Percentiles rank a stretch among this genome's conserved stretches.
Evolutionary conservation across 2,113 vertebrate species (phyloP).

Genomic region (Apteryx mantelli): DNA sequence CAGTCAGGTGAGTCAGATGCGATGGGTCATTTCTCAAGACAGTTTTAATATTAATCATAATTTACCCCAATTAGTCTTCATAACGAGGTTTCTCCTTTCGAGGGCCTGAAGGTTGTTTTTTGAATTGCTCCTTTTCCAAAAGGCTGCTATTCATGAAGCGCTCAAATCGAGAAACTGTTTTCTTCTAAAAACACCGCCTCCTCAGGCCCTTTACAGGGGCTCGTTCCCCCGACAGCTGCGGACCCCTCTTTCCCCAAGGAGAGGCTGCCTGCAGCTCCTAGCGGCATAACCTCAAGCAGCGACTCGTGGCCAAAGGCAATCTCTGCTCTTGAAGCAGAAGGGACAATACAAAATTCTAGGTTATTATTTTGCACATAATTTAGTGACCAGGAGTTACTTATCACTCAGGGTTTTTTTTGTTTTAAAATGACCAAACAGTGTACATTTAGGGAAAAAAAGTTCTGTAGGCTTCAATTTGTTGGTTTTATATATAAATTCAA

Average conservation of each 20-base stretch:
- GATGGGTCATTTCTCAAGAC: background rate
- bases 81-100: background rate
- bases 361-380: background rate
- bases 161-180: background rate
- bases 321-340: fast-evolving
- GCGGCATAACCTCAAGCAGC: fast-evolving
- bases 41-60: background rate
- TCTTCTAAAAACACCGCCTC: background rate
- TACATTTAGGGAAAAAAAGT: background rate
- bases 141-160: background rate
- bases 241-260: background rate
- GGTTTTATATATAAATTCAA: background rate
- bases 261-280: background rate
- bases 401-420: background rate
- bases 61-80: background rate
- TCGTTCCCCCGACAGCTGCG: fast-evolving
- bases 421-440: background rate
- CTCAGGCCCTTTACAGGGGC: background rate
- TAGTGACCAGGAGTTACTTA: background rate
- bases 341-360: background rate
- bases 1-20: background rate
- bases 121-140: background rate
- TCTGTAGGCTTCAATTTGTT: background rate
- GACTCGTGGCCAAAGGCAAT: background rate
- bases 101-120: fast-evolving